Conservation (phyloP, 2,888 invertebrate species). For the Eilema depressum region DNA sequence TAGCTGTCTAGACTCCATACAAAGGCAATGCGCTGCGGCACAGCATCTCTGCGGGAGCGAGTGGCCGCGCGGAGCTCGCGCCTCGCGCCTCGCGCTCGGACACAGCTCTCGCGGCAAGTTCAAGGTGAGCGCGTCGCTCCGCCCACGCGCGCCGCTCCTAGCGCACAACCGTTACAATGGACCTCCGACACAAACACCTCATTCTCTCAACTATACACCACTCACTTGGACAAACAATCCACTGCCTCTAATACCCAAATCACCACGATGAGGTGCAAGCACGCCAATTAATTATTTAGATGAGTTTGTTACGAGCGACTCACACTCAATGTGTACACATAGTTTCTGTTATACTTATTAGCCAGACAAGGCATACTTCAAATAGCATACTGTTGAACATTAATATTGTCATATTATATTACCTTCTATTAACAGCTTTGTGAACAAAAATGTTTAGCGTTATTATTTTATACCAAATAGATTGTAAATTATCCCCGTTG, state of each 20-base stretch:
- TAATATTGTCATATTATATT: conserved; percentile 2
- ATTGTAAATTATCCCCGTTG: conserved; percentile 40
- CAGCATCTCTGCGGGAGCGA: conserved; percentile 46
- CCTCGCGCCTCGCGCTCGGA: conserved; percentile 56
- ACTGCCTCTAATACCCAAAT: conserved; percentile 62
- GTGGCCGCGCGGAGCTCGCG: conserved; percentile 22
- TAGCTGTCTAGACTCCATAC: conserved; percentile 26
- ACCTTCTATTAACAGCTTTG: not conserved
- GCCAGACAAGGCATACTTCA: not conserved
- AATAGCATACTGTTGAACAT: not conserved
- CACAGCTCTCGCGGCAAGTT: conserved; percentile 83
- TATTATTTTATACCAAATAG: conserved; percentile 32
- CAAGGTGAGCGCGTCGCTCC: conserved; percentile 86
- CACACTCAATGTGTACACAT: not conserved
- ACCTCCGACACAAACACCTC: conserved; percentile 72
- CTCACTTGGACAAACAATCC: conserved; percentile 65
- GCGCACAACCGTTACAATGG: conserved; percentile 79
- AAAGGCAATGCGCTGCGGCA: conserved; percentile 46
- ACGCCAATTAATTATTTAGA: conserved; percentile 54
- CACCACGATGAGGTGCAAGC: conserved; percentile 55
- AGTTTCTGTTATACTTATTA: not conserved
- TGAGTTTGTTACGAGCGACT: not conserved
- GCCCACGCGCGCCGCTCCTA: conserved; percentile 81
- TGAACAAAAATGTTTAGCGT: conserved; percentile 14
- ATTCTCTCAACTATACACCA: conserved; percentile 65